Percentiles rank a stretch among this genome's conserved stretches.
phyloP scores from a whole-genome alignment of 2,797 vertebrate genomes.

The Lycodopsis pacificus region DNA sequence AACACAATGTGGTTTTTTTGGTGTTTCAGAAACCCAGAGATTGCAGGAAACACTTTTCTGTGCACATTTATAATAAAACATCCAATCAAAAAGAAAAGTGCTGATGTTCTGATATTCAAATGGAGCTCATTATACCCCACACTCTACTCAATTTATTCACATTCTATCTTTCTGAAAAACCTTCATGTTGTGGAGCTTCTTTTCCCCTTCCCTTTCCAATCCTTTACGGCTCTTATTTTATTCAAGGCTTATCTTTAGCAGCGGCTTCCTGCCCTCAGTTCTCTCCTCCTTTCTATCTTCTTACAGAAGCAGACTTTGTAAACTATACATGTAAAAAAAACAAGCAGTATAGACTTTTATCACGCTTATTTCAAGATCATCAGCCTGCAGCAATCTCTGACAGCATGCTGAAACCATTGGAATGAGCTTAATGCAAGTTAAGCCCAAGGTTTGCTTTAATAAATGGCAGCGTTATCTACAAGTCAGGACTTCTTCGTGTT shows the following conservation, averaged over 20 bases:
- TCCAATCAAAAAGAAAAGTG: slow-evolving; percentile 15
- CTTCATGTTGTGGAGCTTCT: background rate
- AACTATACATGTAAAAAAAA: background rate
- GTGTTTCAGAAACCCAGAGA: slow-evolving; percentile 9
- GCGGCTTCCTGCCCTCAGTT: background rate
- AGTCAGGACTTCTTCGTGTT: slow-evolving; percentile 15
- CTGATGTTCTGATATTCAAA: slow-evolving; percentile 36
- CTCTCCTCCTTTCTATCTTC: background rate
- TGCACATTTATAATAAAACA: slow-evolving; percentile 7
- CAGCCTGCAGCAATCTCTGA: slow-evolving; percentile 2
- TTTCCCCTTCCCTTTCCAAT: background rate
- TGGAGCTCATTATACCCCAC: background rate
- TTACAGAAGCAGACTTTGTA: background rate
- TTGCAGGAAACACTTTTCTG: background rate
- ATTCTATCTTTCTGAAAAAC: background rate
- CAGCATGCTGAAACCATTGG: background rate
- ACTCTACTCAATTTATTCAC: background rate
- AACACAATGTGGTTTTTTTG: slow-evolving; percentile 1
- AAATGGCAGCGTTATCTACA: slow-evolving; percentile 2
- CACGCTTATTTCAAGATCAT: background rate
- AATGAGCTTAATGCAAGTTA: slow-evolving; percentile 27
- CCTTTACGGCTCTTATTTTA: background rate
- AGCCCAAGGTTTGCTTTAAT: slow-evolving; percentile 30
- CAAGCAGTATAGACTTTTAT: slow-evolving; percentile 6
- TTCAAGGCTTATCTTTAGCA: too few relatives aligned